These are phyloP conservation scores for Musca vetustissima DNA, from an alignment of 1,140 invertebrate genomes.

Conservation along the genomic window DNA sequence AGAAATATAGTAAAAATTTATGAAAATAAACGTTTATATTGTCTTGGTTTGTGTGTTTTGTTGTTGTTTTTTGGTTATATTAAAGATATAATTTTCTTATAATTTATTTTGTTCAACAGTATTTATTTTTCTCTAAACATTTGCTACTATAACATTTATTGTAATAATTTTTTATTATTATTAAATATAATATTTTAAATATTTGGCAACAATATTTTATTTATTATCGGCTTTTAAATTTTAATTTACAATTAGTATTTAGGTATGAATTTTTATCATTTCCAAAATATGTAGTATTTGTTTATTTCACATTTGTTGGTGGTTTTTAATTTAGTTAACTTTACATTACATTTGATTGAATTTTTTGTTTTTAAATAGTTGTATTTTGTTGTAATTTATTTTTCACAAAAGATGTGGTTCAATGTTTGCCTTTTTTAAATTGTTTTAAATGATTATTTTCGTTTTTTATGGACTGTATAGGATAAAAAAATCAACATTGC, in stretches of 20 bases:
- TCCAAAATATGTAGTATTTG: not conserved
- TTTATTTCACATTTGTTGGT: not conserved
- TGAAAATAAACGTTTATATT: not conserved
- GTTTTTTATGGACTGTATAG: not conserved
- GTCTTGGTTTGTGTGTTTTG: constrained; percentile 13
- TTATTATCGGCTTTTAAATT: too few relatives aligned
- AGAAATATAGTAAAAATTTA: too few relatives aligned
- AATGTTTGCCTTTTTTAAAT: not conserved
- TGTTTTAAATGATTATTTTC: too few relatives aligned
- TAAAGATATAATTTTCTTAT: not conserved
- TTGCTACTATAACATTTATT: not conserved
- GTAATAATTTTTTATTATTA: not conserved
- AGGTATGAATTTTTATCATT: not conserved
- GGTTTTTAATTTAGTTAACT: constrained; percentile 26
- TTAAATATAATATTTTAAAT: constrained; percentile 4
- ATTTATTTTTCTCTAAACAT: not conserved
- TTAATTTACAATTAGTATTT: not conserved
- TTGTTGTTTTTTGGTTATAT: not conserved
- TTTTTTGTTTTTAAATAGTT: not conserved
- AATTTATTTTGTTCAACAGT: too few relatives aligned
- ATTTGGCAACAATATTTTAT: constrained; percentile 14
- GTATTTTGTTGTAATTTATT: constrained; percentile 6
- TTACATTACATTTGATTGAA: constrained; percentile 30
- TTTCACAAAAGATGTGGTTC: not conserved
- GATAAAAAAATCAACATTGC: constrained; percentile 1